phyloP scores from a whole-genome alignment of 2,797 vertebrate species.

The Lagodon rhomboides region DNA sequence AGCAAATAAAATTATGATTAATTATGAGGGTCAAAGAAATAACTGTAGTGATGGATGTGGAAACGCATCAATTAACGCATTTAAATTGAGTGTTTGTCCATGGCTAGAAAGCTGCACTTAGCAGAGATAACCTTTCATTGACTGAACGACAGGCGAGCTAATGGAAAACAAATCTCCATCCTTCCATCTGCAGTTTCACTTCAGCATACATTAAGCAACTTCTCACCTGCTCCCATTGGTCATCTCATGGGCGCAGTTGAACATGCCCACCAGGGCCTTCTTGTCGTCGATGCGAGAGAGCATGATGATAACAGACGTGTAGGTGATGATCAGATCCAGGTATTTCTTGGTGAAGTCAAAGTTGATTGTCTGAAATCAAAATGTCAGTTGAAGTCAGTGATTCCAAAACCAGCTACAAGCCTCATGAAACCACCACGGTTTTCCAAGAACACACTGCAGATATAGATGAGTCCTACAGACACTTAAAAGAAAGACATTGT shows the following conservation, averaged over 20 bases:
- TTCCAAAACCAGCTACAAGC: neutral
- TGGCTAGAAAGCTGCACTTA: conserved; percentile 1
- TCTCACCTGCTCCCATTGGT: conserved; percentile 89
- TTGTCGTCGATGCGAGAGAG: conserved; percentile 94
- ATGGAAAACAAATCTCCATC: neutral
- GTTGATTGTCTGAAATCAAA: conserved; percentile 87
- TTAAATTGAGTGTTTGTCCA: conserved; percentile 8
- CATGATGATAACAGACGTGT: conserved; percentile 90
- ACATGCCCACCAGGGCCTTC: conserved; percentile 90
- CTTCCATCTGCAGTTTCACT: neutral
- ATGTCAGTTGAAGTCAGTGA: neutral
- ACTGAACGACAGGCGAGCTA: neutral
- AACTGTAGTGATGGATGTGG: neutral
- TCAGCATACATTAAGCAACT: neutral
- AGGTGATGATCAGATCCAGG: conserved; percentile 94
- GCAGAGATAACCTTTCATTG: neutral
- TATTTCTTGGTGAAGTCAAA: conserved; percentile 95
- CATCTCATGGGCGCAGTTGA: conserved; percentile 95
- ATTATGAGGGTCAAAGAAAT: conserved; percentile 12
- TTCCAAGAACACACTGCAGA: neutral
- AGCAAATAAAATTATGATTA: conserved; percentile 22
- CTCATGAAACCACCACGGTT: neutral
- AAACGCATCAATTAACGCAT: neutral
- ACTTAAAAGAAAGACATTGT: neutral
- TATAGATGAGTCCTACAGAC: neutral